Evolutionary conservation across 2,797 vertebrate genomes (phyloP).

Genomic region (Macrochelys suwanniensis): DNA sequence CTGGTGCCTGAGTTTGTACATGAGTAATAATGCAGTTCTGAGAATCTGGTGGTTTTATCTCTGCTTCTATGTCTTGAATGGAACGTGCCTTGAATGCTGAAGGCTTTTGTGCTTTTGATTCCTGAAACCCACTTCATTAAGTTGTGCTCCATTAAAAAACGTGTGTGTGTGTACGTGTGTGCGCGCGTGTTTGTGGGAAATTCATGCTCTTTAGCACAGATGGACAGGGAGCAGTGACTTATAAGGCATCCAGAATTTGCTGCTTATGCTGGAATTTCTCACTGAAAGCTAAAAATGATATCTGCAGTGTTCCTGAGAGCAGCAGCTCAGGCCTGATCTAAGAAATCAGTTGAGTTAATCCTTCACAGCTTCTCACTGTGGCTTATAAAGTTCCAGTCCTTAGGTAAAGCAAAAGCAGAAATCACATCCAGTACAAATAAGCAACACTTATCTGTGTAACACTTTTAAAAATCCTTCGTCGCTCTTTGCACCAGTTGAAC

Average conservation of each 20-base stretch:
- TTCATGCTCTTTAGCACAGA: background rate
- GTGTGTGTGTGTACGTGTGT: background rate
- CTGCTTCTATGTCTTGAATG: background rate
- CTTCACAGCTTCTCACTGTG: background rate
- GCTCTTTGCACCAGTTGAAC: background rate
- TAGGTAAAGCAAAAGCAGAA: background rate
- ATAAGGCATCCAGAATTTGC: background rate
- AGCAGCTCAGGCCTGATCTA: background rate
- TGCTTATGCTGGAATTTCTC: background rate
- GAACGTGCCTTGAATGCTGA: background rate
- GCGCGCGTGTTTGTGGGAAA: background rate
- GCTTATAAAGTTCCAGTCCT: background rate
- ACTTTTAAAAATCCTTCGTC: background rate
- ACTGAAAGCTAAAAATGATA: background rate
- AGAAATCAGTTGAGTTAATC: background rate
- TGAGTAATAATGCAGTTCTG: background rate
- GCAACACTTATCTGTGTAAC: background rate
- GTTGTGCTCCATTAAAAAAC: background rate
- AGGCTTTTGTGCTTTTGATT: background rate
- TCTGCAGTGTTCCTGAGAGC: background rate
- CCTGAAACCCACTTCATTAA: background rate
- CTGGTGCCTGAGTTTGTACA: background rate
- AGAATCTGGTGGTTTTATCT: rapidly evolving
- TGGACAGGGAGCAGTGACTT: background rate
- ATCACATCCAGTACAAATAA: background rate